Evolutionary conservation across 2,888 invertebrate species (phyloP), one percentile per base, ranked within the genome.

Genomic region (Ophonus ardosiacus): DNA sequence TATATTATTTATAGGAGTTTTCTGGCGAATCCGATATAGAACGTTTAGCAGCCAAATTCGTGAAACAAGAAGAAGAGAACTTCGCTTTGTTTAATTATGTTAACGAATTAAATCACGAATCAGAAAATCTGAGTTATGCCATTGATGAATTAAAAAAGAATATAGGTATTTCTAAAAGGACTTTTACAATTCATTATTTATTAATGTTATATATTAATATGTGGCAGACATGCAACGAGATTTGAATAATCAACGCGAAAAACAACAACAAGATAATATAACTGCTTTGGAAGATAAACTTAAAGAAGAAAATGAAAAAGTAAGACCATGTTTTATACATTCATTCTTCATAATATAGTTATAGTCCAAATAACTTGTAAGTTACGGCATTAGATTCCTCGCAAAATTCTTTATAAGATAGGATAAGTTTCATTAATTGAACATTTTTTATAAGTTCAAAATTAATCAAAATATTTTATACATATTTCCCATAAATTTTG

Each of bases 81-180:
- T 98, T 98, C 90, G 97, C 98, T 0, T 93, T 97, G 0, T 98
- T 98, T 90, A 97, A 96, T 91, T 98, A 97, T 89, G 96, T 98
- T 57, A 98, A 97, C 90, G 97, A 97, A 89, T 93, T 98, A 85
- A 97, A 98, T 90, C 95, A 94, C 61, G 96, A 97, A 90, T 93
- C 97, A 85, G 97, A 97, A 90, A 93, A 93, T 61, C 90, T 97
- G 1, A 95, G 95, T 87, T 95, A 95, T 87, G 93, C 93, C 81
- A 95, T 96, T 0, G 93, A 93, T 76, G 92, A 93, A 86, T 90
- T 96, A 8, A 93, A 93, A 56, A 90, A 92, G 21, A 94, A 93
- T 87, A 96, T 97, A 85, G 94, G 95, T 94, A 89, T 31, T 31
- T 10, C 43, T 51, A 86, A 86, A 83, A 10, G 13, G 3, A 3